Conservation (phyloP, 2,113 vertebrate genomes). For the western clawed frog (Xenopus tropicalis) region UCB_Xtro_10.0 CM004446.2:113538001-113538500, state of each 20-base stretch:
- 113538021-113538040: conserved; percentile 77
- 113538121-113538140: no score
- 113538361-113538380: no score
- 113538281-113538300: not conserved
- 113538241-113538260: not conserved
- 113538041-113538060: conserved; percentile 98
- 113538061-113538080: conserved; percentile 91
- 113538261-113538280: not conserved
- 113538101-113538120: conserved; percentile 38
- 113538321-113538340: not conserved
- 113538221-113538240: not conserved
- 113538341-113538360: no score
- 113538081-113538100: no score
- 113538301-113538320: not conserved
- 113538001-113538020: conserved; percentile 60
- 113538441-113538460: no score
- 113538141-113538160: no score
- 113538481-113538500: no score
- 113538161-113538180: no score
- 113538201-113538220: conserved; percentile 4
- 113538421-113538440: no score
- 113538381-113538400: no score
- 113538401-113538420: no score
- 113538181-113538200: not conserved
- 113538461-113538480: no score